phyloP scores from a whole-genome alignment of 2,113 vertebrate species.

The Cricetomys ansorgei region DNA sequence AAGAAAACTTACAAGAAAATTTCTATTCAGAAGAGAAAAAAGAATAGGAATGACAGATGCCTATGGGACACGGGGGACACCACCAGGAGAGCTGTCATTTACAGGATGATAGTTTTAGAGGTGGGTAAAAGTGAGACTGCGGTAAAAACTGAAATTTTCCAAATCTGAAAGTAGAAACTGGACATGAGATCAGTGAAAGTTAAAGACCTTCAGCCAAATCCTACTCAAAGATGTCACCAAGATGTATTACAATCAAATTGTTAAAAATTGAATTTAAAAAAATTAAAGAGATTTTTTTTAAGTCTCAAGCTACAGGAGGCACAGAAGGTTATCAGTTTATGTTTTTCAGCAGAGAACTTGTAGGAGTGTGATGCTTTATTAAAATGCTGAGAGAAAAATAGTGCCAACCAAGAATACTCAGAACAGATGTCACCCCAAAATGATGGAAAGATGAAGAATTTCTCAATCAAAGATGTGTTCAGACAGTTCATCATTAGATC shows the following conservation, averaged over 20 bases:
- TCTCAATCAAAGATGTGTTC: neutral
- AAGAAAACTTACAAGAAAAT: neutral
- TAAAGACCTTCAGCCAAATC: neutral
- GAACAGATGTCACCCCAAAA: neutral
- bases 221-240: neutral
- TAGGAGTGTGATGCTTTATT: neutral
- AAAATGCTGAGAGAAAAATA: neutral
- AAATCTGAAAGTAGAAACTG: neutral
- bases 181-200: neutral
- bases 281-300: neutral
- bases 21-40: neutral
- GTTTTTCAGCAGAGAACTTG: neutral
- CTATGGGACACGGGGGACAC: neutral
- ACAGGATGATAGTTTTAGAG: neutral
- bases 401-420: neutral
- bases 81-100: neutral
- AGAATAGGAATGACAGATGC: neutral
- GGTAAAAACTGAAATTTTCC: neutral
- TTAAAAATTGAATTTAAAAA: neutral
- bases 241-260: neutral
- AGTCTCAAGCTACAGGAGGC: neutral
- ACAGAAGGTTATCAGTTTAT: neutral
- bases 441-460: neutral
- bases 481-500: neutral
- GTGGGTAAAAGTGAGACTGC: neutral